phyloP scores from a whole-genome alignment of 2,888 invertebrate species.

The Philaethria dido region DNA sequence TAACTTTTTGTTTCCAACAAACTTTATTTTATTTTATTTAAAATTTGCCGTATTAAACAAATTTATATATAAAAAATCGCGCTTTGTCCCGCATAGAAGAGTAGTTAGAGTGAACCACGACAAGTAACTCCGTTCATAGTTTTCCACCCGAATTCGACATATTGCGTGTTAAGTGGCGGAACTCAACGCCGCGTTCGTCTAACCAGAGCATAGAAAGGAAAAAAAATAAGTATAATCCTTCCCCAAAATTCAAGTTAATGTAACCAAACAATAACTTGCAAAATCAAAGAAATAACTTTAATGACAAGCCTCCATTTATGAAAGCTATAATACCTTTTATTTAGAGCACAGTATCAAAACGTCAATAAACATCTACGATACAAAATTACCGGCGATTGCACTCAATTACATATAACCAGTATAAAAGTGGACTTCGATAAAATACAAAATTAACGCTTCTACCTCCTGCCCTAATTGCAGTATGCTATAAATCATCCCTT shows the following conservation, averaged over 20 bases:
- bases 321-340: slow-evolving; percentile 14
- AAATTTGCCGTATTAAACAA: too few species aligned
- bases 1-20: too few species aligned
- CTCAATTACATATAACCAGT: slow-evolving; percentile 57
- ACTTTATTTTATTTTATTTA: too few species aligned
- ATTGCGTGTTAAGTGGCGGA: too few species aligned
- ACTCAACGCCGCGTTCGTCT: too few species aligned
- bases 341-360: slow-evolving; percentile 53
- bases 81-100: too few species aligned
- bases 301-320: neutral
- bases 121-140: too few species aligned
- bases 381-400: slow-evolving; percentile 56
- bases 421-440: slow-evolving; percentile 67
- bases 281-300: slow-evolving; percentile 1
- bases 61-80: too few species aligned
- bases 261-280: neutral
- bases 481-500: slow-evolving; percentile 72
- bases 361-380: slow-evolving; percentile 55
- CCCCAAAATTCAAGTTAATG: neutral
- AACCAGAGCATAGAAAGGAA: too few species aligned
- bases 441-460: slow-evolving; percentile 73
- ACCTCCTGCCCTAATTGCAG: slow-evolving; percentile 69
- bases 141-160: too few species aligned
- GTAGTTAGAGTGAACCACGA: too few species aligned
- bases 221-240: too few species aligned